These are phyloP conservation scores for Atlantisia rogersi DNA, from an alignment of 2,113 vertebrate species.

Conservation along the genomic window DNA sequence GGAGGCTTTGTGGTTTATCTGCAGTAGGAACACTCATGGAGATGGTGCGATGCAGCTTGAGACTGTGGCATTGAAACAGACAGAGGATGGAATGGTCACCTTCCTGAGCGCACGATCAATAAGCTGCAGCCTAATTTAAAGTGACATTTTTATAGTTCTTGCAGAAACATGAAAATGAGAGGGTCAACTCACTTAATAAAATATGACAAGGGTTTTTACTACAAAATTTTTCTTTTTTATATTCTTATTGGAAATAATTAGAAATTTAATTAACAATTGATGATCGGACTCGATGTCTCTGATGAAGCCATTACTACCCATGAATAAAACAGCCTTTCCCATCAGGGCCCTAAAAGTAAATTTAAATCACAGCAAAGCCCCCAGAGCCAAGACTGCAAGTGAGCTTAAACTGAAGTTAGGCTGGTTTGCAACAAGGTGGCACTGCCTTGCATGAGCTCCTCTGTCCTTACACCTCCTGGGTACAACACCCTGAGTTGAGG, in stretches of 20 bases:
- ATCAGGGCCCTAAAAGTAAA: neutral
- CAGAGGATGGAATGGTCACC: neutral
- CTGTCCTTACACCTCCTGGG: neutral
- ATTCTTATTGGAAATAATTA: constrained; percentile 41
- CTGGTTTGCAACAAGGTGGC: neutral
- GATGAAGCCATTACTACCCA: neutral
- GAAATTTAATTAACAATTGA: constrained; percentile 42
- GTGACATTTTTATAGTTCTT: constrained; percentile 9
- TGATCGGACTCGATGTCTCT: neutral
- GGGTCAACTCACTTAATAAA: constrained; percentile 35
- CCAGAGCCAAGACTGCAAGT: neutral
- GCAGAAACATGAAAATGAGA: constrained; percentile 31
- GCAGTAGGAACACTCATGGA: neutral
- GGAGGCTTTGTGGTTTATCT: neutral
- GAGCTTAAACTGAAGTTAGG: neutral
- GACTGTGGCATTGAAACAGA: neutral
- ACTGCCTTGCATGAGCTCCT: neutral
- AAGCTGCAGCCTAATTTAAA: neutral
- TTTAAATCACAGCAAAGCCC: neutral
- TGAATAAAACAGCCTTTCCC: neutral
- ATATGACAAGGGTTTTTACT: neutral
- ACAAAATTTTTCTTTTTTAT: constrained; percentile 21
- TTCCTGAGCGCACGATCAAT: neutral
- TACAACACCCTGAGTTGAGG: neutral
- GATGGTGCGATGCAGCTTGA: neutral